Evolutionary conservation across 2,797 vertebrate genomes (phyloP).

Genomic region (Zonotrichia albicollis): DNA sequence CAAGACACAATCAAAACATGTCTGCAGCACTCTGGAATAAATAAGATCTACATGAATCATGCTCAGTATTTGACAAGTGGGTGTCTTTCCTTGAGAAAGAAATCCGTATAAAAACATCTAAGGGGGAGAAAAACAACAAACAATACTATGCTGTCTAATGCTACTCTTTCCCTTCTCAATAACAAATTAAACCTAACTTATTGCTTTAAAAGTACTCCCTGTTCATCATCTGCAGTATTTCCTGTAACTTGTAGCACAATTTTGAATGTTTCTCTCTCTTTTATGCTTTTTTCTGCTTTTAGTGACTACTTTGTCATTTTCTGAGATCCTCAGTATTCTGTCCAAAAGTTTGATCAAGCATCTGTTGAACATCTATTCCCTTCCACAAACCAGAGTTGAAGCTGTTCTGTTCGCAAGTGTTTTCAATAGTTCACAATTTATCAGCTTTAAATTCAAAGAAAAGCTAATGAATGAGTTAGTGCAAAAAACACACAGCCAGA

Average conservation of each 20-base stretch:
- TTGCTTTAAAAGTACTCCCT: neutral
- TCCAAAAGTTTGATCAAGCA: neutral
- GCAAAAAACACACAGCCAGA: neutral
- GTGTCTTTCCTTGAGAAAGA: neutral
- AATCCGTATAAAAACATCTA: neutral
- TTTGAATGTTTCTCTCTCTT: neutral
- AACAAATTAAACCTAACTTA: neutral
- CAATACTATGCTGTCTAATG: neutral
- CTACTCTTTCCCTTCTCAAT: neutral
- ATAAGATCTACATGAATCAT: neutral
- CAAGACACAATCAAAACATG: neutral
- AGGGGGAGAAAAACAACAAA: fast-evolving
- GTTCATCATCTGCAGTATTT: neutral
- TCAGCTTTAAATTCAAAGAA: neutral
- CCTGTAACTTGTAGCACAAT: neutral
- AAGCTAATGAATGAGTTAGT: neutral
- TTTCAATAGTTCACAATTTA: neutral
- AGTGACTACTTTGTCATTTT: neutral
- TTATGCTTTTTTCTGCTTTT: neutral
- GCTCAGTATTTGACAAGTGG: neutral
- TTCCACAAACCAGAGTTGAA: neutral
- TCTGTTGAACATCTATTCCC: neutral
- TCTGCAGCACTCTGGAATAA: neutral
- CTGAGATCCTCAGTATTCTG: neutral
- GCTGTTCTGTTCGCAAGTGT: neutral